Base-by-base conservation (phyloP, 2,888 invertebrate species). In the Epistrophe grossulariae region DNA sequence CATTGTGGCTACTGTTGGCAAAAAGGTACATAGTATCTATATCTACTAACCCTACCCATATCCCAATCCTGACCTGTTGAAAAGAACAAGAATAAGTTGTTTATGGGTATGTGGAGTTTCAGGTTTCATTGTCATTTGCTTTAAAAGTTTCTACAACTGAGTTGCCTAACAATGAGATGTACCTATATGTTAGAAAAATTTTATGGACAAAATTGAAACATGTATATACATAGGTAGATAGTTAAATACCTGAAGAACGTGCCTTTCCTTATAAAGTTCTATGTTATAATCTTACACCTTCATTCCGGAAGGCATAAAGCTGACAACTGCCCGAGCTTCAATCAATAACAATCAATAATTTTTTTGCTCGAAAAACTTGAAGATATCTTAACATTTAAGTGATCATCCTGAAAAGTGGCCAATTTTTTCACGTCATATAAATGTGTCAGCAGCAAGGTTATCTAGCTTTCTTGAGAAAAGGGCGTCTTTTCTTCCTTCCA, bases 1-100 rank as follows among this genome's bases (percentile, higher is more conserved):
- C 77, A 80, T 76, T 48, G 8, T 57, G 60, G 81, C 84, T 85
- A 81, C 84, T 81, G 84, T 85, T 85, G 84, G 78, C 35, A 73
- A 73, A 62, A 68, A 79, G 43, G 45, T 52, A 24, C 0, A 9
- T 11, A 28, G 11, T 40, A 40, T 40, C 10, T 5, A 4, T 9
- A 3, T n/a, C 10, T 15, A 6, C 10, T 0, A 48, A 24, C 59
- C 52, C 24, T 52, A 24, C 52, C 50, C 24, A 52, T 28, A 24
- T 8, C 24, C 15, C 45, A 35, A 19, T 11, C 11, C 50, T 35
- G 40, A 48, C 43, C 28, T 43, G 13, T 68, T 60, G 66, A 68
- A 15, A 64, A 17, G 13, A 62, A 38, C 35, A 66, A 48, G 15
- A 80, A 45, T 62, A 52, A 60, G 74, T 76, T 60, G 70, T 45